These are phyloP conservation scores for Odobenus rosmarus DNA, from an alignment of 2,113 vertebrate genomes.

Conservation along the genomic window DNA sequence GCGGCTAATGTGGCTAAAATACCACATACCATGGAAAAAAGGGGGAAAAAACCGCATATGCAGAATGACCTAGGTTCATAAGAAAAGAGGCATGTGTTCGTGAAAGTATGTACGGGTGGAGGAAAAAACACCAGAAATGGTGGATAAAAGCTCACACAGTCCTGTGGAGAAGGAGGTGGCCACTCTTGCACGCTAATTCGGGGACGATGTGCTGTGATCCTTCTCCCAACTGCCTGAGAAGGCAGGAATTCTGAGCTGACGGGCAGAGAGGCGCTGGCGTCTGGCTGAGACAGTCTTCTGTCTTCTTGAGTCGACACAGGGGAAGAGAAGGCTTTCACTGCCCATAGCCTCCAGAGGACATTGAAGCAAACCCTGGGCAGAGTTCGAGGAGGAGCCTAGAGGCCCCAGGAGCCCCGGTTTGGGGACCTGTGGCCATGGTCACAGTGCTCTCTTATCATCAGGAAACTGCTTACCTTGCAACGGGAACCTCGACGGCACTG, in stretches of 20 bases:
- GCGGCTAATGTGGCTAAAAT: not conserved
- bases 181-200: not conserved
- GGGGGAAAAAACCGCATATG: not conserved
- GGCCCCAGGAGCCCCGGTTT: not conserved
- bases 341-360: not conserved
- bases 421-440: not conserved
- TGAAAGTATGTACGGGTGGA: not conserved
- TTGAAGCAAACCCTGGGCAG: not conserved
- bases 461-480: not conserved
- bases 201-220: not conserved
- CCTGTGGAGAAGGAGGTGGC: not conserved
- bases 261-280: not conserved
- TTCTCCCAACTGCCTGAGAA: not conserved
- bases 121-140: not conserved
- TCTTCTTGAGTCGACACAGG: slow-evolving; percentile 12
- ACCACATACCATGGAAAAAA: not conserved
- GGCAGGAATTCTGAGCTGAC: not conserved
- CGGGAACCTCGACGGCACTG: not conserved
- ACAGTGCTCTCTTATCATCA: slow-evolving; percentile 4
- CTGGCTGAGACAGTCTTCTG: not conserved
- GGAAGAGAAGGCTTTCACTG: not conserved
- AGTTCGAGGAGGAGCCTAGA: not conserved
- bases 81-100: not conserved
- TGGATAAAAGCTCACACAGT: not conserved
- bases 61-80: not conserved